Conservation (phyloP, 2,797 vertebrate genomes). For the Meda fulgida region DNA sequence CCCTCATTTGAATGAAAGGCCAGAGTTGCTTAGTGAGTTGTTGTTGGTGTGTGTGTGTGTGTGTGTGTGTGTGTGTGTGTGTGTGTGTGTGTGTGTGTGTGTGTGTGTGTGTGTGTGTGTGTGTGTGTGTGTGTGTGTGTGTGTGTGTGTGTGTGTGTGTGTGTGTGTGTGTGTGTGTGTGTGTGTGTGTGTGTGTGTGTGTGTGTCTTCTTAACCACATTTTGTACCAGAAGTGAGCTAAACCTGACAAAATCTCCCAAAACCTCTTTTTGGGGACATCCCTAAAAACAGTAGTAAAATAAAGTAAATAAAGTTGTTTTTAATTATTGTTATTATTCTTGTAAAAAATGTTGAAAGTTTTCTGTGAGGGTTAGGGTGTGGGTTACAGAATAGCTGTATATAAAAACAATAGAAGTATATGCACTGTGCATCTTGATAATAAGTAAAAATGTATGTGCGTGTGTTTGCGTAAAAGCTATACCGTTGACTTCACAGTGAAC, state of each 20-base stretch:
- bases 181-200: conserved; percentile 5
- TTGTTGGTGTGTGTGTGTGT: neutral
- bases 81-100: neutral
- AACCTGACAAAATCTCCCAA: neutral
- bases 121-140: neutral
- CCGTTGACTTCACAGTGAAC: neutral
- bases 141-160: conserved; percentile 6
- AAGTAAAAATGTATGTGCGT: too few relatives aligned
- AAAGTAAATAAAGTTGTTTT: neutral
- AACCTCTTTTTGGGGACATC: neutral
- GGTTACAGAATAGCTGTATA: neutral
- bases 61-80: conserved; percentile 6
- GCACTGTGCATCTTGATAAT: neutral
- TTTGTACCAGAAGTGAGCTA: neutral
- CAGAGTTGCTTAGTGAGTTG: neutral
- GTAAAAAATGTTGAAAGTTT: neutral
- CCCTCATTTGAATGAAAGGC: neutral
- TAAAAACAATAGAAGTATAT: neutral
- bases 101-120: conserved; percentile 6
- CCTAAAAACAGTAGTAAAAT: neutral
- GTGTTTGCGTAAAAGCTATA: neutral
- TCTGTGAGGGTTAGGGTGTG: neutral
- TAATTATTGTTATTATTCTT: neutral
- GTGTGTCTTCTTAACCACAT: neutral
- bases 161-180: neutral